Evolutionary conservation across 2,797 vertebrate species (phyloP).

Genomic region (Adrianichthys oophorus): DNA sequence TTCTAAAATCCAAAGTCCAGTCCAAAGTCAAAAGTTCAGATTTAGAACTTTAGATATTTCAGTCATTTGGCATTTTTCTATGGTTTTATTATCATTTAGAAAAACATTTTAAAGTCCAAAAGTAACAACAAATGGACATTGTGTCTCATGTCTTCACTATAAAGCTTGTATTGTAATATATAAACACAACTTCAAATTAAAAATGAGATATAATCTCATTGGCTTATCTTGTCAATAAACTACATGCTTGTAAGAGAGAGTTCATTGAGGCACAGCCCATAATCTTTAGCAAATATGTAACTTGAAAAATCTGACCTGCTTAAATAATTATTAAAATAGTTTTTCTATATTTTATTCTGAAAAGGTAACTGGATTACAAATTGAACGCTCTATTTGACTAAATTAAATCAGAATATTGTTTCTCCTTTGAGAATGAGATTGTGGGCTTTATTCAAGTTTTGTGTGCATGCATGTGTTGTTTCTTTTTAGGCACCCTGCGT

Average conservation of each 20-base stretch:
- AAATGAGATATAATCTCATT: no score
- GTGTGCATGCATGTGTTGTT: conserved; percentile 5
- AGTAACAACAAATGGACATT: no score
- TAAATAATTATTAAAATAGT: neutral
- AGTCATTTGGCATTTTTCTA: no score
- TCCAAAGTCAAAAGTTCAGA: no score
- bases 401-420: conserved; percentile 13
- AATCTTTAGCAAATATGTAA: neutral
- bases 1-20: no score
- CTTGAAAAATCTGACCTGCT: neutral
- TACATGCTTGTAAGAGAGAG: no score
- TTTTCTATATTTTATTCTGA: neutral
- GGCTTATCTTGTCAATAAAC: neutral
- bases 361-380: conserved; percentile 6
- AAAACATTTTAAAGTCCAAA: no score
- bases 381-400: neutral
- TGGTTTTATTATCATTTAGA: no score
- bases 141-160: no score
- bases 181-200: no score
- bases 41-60: no score
- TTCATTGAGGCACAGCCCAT: neutral
- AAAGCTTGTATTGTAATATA: no score
- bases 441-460: conserved; percentile 21
- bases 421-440: conserved; percentile 16
- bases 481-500: conserved; percentile 32